Evolutionary conservation across 2,888 invertebrate genomes (phyloP), one percentile per base, ranked within the genome.

Genomic region (Lithophane socia): DNA sequence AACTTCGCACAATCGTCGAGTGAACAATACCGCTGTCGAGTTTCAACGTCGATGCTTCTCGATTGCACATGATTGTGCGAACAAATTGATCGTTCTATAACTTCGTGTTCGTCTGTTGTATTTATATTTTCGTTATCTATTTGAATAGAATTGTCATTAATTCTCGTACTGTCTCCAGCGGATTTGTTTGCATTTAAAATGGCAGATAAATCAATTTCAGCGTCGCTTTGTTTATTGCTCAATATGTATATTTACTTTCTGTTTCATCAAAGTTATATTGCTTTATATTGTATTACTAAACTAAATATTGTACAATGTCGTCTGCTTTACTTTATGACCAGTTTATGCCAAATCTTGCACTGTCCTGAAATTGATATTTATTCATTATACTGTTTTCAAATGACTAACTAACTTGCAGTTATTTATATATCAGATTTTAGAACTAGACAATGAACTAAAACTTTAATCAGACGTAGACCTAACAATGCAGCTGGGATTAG

Each of bases 51-150:
- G 74, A 84, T 88, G 77, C 77, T 73, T 88, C 88, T 87, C 85
- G 79, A 87, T 88, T 83, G 88, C 87, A 87, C 85, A 80, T 80
- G 80, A 84, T 87, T 86, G 79, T 77, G 72, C 49, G 77, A 78
- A 77, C 87, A 82, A 87, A 84, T 88, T 86, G 85, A 86, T 88
- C 79, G 79, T 84, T 69, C 67, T 47, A 79, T 64, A 87, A 87
- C 67, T 79, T 87, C 61, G 56, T 75, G 77, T 79, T 75, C 60
- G 13, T 67, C 68, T 65, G 60, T 54, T 56, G 44, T 58, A 82
- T 79, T 79, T 79, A 67, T 67, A 72, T 70, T 85, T 78, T 70
- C 47, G 24, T 69, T 73, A 69, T 79, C 49, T 56, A 79, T 84
- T 84, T 84, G 56, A 78, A 80, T 80, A 79, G 71, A 61, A 78